A percentile compares a stretch with the other conserved stretches of the same genome.
These are phyloP conservation scores for Nannoperca australis DNA, from an alignment of 2,797 vertebrate genomes.

Conservation along the genomic window DNA sequence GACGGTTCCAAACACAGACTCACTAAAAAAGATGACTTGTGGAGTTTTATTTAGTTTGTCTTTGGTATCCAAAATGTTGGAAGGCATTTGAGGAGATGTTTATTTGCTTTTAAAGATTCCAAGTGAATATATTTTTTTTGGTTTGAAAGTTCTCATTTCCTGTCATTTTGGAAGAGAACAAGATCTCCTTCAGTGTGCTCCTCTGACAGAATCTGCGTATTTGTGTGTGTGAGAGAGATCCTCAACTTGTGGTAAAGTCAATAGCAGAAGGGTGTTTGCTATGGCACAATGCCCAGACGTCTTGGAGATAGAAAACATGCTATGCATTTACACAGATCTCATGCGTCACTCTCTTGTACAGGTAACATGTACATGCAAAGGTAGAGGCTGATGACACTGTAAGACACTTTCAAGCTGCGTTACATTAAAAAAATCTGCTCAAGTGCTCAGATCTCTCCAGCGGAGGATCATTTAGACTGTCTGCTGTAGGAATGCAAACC, in stretches of 20 bases:
- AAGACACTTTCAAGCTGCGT: constrained; percentile 21
- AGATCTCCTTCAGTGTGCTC: constrained; percentile 71
- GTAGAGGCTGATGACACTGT: constrained; percentile 31
- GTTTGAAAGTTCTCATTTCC: constrained; percentile 82
- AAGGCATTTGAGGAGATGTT: constrained; percentile 69
- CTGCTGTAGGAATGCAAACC: constrained; percentile 44
- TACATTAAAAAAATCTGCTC: constrained; percentile 44
- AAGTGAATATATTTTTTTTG: constrained; percentile 75
- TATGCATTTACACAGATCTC: constrained; percentile 35
- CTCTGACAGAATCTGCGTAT: constrained; percentile 63
- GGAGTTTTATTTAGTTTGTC: constrained; percentile 60
- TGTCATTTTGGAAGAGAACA: constrained; percentile 73
- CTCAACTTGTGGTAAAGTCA: constrained; percentile 80
- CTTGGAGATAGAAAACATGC: constrained; percentile 50
- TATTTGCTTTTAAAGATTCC: constrained; percentile 77
- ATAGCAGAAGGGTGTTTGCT: constrained; percentile 78
- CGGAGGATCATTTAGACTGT: constrained; percentile 27
- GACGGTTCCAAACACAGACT: constrained; percentile 41
- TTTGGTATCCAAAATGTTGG: constrained; percentile 58
- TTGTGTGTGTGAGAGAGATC: constrained; percentile 66
- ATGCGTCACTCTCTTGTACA: constrained; percentile 46
- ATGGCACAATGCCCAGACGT: constrained; percentile 75
- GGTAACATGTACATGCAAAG: constrained; percentile 43
- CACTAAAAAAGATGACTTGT: constrained; percentile 42
- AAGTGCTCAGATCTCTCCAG: constrained; percentile 31